A percentile compares a stretch with the other conserved stretches of the same genome.
Conservation (phyloP, 2,797 vertebrate genomes). For the Borostomias antarcticus region DNA sequence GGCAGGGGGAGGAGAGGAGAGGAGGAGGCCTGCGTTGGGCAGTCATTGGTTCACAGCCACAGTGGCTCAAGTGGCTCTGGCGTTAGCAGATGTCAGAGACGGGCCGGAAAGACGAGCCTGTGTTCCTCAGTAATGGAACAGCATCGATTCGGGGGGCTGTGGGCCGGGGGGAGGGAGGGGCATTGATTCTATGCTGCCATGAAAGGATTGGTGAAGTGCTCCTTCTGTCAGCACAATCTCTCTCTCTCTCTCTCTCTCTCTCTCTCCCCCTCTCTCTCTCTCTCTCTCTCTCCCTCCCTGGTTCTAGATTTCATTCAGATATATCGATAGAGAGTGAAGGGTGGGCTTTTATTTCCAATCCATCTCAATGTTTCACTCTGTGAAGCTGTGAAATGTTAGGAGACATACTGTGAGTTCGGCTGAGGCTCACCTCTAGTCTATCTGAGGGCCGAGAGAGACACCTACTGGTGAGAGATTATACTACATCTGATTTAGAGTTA, state of each 20-base stretch:
- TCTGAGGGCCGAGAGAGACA: constrained; percentile 55
- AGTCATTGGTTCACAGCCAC: neutral
- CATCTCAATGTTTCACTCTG: constrained; percentile 26
- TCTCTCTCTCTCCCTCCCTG: neutral
- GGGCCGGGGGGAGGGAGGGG: constrained; percentile 42
- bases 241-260: neutral
- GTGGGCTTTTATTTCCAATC: constrained; percentile 25
- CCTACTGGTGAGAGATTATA: constrained; percentile 57
- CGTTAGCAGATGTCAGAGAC: constrained; percentile 76
- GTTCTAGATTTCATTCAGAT: constrained; percentile 5
- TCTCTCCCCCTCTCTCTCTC: neutral
- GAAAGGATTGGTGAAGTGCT: constrained; percentile 64
- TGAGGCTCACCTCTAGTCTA: constrained; percentile 15
- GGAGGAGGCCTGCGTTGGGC: neutral
- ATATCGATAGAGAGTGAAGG: constrained; percentile 28
- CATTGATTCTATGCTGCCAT: constrained; percentile 71
- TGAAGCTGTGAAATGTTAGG: no score
- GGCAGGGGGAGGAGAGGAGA: neutral
- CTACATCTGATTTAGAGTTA: constrained; percentile 30
- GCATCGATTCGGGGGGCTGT: constrained; percentile 31
- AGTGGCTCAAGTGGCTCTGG: constrained; percentile 49
- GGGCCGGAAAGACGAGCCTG: constrained; percentile 71
- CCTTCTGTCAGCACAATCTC: constrained; percentile 50
- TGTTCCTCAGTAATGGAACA: constrained; percentile 68
- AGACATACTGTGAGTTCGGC: constrained; percentile 22